Conservation (phyloP, 2,113 vertebrate species). For the Chaetodon trifascialis region DNA sequence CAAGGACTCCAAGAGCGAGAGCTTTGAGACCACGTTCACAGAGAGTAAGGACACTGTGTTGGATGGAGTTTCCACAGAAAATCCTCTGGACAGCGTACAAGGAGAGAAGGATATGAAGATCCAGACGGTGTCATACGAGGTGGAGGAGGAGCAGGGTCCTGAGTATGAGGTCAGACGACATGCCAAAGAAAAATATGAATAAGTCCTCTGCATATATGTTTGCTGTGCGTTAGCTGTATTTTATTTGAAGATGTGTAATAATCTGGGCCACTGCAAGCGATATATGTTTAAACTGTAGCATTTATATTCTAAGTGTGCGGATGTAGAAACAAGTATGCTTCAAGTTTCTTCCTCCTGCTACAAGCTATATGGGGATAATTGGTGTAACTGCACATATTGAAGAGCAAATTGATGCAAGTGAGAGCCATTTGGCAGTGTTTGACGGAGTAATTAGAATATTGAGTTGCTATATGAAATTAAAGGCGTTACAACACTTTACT, state of each 20-base stretch:
- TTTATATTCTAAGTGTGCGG: neutral
- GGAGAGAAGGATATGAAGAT: conserved; percentile 88
- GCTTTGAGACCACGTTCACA: conserved; percentile 92
- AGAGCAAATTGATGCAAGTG: conserved; percentile 19
- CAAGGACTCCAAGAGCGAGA: conserved; percentile 89
- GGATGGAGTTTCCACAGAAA: conserved; percentile 66
- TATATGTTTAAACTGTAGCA: neutral
- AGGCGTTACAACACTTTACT: conserved; percentile 22
- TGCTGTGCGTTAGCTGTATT: neutral
- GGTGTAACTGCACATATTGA: conserved; percentile 3
- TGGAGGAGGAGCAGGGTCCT: conserved; percentile 90
- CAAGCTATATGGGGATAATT: conserved; percentile 10
- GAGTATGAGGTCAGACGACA: conserved; percentile 87
- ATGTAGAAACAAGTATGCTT: neutral
- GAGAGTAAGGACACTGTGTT: conserved; percentile 83
- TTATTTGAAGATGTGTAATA: neutral
- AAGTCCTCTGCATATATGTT: neutral
- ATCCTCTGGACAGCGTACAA: conserved; percentile 46
- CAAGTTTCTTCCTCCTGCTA: neutral
- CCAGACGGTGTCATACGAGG: conserved; percentile 92
- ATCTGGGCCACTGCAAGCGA: too few species aligned
- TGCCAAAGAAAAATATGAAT: neutral
- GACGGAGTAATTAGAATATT: conserved; percentile 46
- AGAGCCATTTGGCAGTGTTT: conserved; percentile 32
- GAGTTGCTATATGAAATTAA: conserved; percentile 47